Percentiles rank a stretch among this genome's conserved stretches.
Evolutionary conservation across 2,113 vertebrate species (phyloP).

Genomic region (Propithecus coquereli): DNA sequence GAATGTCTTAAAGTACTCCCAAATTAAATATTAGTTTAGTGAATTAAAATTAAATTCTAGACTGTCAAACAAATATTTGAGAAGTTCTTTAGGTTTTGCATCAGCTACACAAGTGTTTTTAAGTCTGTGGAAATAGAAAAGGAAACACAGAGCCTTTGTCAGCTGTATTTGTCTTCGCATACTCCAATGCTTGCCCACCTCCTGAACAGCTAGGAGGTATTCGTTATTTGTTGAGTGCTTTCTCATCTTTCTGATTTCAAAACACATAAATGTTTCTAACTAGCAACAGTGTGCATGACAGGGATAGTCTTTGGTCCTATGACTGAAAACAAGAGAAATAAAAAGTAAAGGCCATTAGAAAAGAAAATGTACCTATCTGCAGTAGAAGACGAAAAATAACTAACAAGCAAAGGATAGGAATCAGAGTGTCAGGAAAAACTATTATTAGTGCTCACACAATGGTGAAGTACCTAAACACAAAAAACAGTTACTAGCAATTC

Average conservation of each 20-base stretch:
- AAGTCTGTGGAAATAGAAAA: slow-evolving; percentile 13
- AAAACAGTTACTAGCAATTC: slow-evolving; percentile 5
- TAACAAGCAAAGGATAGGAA: background rate
- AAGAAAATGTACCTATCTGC: background rate
- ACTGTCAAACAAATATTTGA: background rate
- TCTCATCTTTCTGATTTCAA: slow-evolving; percentile 32
- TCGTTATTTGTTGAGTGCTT: background rate
- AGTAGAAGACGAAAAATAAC: background rate
- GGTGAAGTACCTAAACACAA: background rate
- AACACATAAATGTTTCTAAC: slow-evolving; percentile 15
- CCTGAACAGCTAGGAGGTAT: background rate
- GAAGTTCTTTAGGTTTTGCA: background rate
- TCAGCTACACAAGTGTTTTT: background rate
- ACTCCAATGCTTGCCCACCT: background rate
- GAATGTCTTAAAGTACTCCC: background rate
- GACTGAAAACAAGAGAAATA: background rate
- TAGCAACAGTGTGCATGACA: background rate
- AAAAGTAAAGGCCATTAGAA: background rate
- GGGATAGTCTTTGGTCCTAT: background rate
- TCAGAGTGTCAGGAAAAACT: background rate
- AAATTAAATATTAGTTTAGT: slow-evolving; percentile 28
- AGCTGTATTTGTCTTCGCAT: background rate
- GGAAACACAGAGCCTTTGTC: background rate
- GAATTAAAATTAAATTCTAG: slow-evolving; percentile 31
- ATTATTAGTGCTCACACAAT: background rate